Evolutionary conservation across 2,113 vertebrate genomes (phyloP), one percentile per base, ranked within the genome.

Genomic region (Dinomys branickii): DNA sequence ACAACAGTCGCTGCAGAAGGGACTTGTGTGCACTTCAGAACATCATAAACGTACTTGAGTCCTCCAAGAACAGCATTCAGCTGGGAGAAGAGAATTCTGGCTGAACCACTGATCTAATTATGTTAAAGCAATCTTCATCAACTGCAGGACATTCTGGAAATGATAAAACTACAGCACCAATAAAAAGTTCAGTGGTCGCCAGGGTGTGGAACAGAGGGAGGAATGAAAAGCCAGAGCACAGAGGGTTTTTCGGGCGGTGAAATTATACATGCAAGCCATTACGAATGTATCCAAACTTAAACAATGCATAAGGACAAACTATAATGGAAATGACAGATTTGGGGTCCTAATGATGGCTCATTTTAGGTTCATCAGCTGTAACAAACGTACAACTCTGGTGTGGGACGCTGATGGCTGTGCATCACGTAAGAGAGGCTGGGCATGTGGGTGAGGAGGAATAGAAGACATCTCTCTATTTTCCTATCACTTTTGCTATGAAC

Each of bases 371-470:
- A 58, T 14, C 2, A 7, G 38, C 1, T 54, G 26, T 75, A 58
- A 91, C 65, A 73, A 54, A 50, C 6, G 54, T 7, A 2, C 47
- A 1, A 24, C 33, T 41, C 56, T 5, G 24, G 44, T 44, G 26
- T 52, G 41, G 17, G 33, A 56, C 19, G 14, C 5, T 69, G 8
- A 52, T 0, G 35, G 56, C 26, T 59, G 22, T n/a, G 44, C 24
- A 47, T 30, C 73, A 44, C 41, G 16, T 30, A 3, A 10, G 17
- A 77, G 11, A 26, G 6, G 24, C 61, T 47, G 3, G 4, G 17
- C 3, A 13, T 2, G 0, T 5, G 35, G 4, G 35, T 17, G 6
- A 58, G 5, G 35, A 35, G 2, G 4, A 10, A 33, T 13, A 80
- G 1, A 2, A 5, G 47, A 22, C 58, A 59, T 47, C 28, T 67